Evolutionary conservation across 2,113 vertebrate species (phyloP).

Genomic region (Seriola dumerili): DNA sequence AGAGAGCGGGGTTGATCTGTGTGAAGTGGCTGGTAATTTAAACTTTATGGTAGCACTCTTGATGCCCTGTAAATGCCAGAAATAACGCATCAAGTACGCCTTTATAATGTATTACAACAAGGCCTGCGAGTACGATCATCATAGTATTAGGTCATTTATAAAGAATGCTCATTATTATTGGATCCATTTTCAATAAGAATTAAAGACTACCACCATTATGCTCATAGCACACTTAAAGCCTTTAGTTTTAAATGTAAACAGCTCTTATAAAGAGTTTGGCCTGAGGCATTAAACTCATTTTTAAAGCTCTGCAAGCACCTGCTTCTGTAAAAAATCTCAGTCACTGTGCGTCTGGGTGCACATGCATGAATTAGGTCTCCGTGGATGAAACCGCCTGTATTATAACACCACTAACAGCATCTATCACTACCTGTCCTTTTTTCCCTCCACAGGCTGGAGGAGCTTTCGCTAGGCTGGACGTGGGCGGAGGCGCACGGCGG

Average conservation of each 20-base stretch:
- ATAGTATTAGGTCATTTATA: neutral
- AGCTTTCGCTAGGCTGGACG: too few species aligned
- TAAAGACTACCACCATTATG: too few species aligned
- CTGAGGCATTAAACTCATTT: neutral
- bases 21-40: slow-evolving; percentile 13
- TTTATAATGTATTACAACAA: slow-evolving; percentile 1
- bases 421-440: too few species aligned
- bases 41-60: slow-evolving; percentile 4
- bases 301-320: neutral
- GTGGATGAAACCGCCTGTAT: too few species aligned
- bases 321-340: neutral
- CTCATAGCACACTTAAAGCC: too few species aligned
- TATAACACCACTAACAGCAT: too few species aligned
- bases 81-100: neutral
- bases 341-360: neutral
- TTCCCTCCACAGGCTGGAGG: too few species aligned
- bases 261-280: too few species aligned
- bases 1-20: neutral
- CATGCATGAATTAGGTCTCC: too few species aligned
- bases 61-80: neutral
- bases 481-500: too few species aligned
- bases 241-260: too few species aligned
- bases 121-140: neutral
- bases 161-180: neutral
- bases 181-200: neutral